A percentile compares a stretch with the other conserved stretches of the same genome.
phyloP scores from a whole-genome alignment of 2,113 vertebrate genomes.

The Strix aluco region DNA sequence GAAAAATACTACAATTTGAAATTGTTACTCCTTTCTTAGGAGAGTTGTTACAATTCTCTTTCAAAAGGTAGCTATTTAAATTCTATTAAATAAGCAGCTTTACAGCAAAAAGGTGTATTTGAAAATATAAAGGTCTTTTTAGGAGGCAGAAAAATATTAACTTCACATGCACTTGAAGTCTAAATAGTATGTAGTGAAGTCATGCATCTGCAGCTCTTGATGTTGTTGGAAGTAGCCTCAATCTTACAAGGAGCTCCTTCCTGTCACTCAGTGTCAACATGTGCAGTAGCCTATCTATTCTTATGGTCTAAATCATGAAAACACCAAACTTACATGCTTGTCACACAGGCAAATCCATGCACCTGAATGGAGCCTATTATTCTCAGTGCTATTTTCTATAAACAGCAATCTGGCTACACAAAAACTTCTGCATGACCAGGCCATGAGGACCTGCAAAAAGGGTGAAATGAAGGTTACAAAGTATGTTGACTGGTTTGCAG shows the following conservation, averaged over 20 bases:
- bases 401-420: not conserved
- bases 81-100: conserved; percentile 20
- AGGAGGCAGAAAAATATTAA: not conserved
- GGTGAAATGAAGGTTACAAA: not conserved
- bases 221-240: not conserved
- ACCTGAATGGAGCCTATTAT: not conserved
- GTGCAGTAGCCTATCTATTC: not conserved
- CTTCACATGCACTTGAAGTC: not conserved
- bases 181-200: not conserved
- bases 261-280: not conserved
- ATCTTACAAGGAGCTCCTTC: not conserved
- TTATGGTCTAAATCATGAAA: not conserved
- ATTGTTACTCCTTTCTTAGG: not conserved
- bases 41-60: not conserved
- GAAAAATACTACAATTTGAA: not conserved
- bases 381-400: not conserved
- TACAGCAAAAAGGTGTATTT: not conserved
- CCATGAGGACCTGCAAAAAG: not conserved
- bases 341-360: not conserved
- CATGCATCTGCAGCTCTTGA: not conserved
- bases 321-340: not conserved
- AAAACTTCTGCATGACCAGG: not conserved
- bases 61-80: not conserved
- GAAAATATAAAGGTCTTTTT: not conserved
- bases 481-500: not conserved